A percentile compares a stretch with the other conserved stretches of the same genome.
phyloP scores from a whole-genome alignment of 2,113 vertebrate genomes.

The Excalfactoria chinensis region DNA sequence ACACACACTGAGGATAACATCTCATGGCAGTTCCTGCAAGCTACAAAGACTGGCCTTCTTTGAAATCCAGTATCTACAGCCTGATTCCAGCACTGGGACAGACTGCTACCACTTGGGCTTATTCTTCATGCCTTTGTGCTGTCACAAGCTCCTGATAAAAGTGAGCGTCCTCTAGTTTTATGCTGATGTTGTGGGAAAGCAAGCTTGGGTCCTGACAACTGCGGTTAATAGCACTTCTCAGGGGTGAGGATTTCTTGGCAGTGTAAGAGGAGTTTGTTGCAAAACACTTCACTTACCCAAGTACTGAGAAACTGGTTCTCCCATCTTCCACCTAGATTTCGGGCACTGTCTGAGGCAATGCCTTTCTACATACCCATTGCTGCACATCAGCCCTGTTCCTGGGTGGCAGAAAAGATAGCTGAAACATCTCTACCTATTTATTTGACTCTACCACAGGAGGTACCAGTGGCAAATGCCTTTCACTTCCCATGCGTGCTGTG shows the following conservation, averaged over 20 bases:
- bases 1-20: not conserved
- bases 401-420: not conserved
- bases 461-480: not conserved
- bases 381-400: not conserved
- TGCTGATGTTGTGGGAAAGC: rapidly evolving
- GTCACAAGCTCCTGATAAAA: not conserved
- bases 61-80: not conserved
- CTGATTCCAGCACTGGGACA: not conserved
- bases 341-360: not conserved
- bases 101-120: not conserved
- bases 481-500: rapidly evolving
- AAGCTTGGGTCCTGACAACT: not conserved
- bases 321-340: not conserved
- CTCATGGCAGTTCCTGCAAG: not conserved
- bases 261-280: not conserved
- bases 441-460: not conserved
- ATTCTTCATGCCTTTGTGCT: not conserved
- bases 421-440: not conserved
- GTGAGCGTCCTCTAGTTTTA: not conserved
- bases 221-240: not conserved
- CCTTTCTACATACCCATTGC: rapidly evolving
- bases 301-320: not conserved
- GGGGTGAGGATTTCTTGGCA: not conserved
- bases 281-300: not conserved
- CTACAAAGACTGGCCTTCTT: not conserved